Evolutionary conservation across 2,888 invertebrate genomes (phyloP).

Genomic region (Coenonympha arcania): DNA sequence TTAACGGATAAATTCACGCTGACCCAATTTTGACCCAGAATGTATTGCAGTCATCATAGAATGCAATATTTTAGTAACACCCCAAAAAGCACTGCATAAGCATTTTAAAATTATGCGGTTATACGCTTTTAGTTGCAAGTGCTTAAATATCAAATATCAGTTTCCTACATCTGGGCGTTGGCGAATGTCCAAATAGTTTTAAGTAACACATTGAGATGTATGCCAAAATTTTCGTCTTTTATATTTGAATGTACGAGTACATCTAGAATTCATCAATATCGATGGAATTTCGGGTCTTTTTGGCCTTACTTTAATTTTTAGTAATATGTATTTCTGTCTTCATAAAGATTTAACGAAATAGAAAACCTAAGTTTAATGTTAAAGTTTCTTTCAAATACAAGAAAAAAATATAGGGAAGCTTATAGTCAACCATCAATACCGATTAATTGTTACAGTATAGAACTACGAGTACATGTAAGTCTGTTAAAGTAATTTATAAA

Average conservation of each 20-base stretch:
- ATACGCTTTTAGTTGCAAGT: slow-evolving; percentile 30
- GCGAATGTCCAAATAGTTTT: slow-evolving; percentile 54
- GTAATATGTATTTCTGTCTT: no score
- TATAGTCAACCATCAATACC: no score
- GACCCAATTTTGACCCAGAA: slow-evolving; percentile 18
- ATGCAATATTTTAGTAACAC: slow-evolving; percentile 15
- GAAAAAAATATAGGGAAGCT: no score
- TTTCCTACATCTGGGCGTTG: slow-evolving; percentile 45
- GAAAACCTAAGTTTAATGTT: no score
- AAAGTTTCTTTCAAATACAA: no score
- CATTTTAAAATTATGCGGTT: slow-evolving; percentile 19
- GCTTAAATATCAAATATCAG: slow-evolving; percentile 55
- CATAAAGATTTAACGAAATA: no score
- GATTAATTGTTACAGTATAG: no score
- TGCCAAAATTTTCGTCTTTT: slow-evolving; percentile 5
- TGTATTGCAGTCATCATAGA: slow-evolving; percentile 14
- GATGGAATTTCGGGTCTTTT: no score
- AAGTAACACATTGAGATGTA: slow-evolving; percentile 20
- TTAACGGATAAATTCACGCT: slow-evolving; percentile 14
- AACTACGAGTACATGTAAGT: no score
- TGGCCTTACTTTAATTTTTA: no score
- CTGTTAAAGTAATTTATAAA: no score
- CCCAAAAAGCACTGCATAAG: neutral
- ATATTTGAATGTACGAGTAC: neutral
- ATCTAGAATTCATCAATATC: neutral